A percentile compares a stretch with the other conserved stretches of the same genome.
These are phyloP conservation scores for Amphipoea lucens DNA, from an alignment of 2,888 invertebrate genomes.

Conservation along the genomic window DNA sequence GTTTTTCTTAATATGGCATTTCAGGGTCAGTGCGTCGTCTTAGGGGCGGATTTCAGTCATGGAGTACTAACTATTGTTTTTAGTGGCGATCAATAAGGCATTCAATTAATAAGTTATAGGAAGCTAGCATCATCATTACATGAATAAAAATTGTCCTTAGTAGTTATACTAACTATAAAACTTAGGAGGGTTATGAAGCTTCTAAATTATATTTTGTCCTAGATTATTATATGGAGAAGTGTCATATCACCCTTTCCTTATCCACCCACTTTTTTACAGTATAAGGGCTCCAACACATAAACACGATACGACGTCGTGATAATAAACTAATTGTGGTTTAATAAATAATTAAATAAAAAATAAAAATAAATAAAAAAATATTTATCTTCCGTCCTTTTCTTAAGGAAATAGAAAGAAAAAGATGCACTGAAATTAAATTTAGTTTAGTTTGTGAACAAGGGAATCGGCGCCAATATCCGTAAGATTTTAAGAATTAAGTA, in stretches of 20 bases:
- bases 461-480: background rate
- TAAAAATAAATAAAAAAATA: too few species aligned
- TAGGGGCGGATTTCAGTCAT: background rate
- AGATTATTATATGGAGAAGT: background rate
- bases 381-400: too few species aligned
- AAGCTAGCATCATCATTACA: background rate
- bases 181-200: background rate
- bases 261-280: background rate
- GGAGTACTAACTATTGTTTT: background rate
- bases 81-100: too few species aligned
- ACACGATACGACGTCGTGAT: too few species aligned
- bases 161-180: background rate
- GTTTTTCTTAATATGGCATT: background rate
- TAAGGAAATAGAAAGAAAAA: too few species aligned
- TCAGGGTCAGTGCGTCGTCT: too few species aligned
- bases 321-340: too few species aligned
- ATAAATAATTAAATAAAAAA: too few species aligned
- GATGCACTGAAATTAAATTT: too few species aligned
- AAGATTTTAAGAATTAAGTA: background rate
- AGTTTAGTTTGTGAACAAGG: too few species aligned
- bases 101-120: too few species aligned
- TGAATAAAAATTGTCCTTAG: background rate
- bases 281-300: too few species aligned
- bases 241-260: background rate
- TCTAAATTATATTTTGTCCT: background rate